Evolutionary conservation across 2,797 vertebrate species (phyloP).

Genomic region (Tapirus indicus): DNA sequence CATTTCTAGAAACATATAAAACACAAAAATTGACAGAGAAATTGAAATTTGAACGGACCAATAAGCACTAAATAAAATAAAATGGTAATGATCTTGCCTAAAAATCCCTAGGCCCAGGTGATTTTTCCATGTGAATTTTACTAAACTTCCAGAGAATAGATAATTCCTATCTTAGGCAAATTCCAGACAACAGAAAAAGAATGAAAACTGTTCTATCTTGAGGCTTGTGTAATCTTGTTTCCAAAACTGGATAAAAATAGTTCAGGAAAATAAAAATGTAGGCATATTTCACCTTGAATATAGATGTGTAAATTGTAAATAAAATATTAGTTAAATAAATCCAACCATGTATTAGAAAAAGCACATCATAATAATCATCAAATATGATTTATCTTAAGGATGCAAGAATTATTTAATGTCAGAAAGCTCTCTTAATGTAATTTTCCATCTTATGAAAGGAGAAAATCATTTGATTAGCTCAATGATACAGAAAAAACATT

Average conservation of each 20-base stretch:
- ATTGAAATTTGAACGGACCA: not conserved
- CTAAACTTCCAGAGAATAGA: not conserved
- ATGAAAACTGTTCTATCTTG: not conserved
- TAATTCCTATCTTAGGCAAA: not conserved
- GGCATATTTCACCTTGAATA: not conserved
- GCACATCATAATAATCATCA: not conserved
- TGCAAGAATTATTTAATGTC: not conserved
- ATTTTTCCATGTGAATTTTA: not conserved
- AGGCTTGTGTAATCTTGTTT: not conserved
- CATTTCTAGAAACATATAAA: not conserved
- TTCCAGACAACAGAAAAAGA: not conserved
- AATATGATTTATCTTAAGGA: not conserved
- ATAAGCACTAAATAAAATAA: not conserved
- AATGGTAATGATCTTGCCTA: not conserved
- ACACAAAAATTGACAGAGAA: not conserved
- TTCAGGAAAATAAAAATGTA: not conserved
- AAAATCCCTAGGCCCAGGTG: not conserved
- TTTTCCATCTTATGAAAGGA: not conserved
- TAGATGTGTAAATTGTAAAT: not conserved
- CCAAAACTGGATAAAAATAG: not conserved
- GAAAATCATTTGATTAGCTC: not conserved
- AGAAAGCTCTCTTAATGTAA: not conserved
- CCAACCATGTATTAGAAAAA: not conserved
- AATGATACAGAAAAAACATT: not conserved
- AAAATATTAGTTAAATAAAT: not conserved